A percentile compares a stretch with the other conserved stretches of the same genome.
phyloP scores from a whole-genome alignment of 2,888 invertebrate genomes.

The Agrotis puta region DNA sequence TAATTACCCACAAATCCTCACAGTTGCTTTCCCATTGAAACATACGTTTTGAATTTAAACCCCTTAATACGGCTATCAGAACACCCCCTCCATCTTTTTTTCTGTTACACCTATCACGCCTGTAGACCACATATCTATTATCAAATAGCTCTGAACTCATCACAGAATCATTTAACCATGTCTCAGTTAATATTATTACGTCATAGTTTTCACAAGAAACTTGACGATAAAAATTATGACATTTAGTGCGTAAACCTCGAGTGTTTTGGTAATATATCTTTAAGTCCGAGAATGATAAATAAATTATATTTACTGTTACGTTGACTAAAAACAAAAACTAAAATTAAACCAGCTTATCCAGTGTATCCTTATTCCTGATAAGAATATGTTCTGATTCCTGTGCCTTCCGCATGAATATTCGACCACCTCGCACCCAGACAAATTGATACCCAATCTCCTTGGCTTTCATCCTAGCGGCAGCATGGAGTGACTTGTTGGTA shows the following conservation, averaged over 20 bases:
- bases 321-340: too few relatives aligned
- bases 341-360: too few relatives aligned
- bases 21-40: slow-evolving; percentile 1
- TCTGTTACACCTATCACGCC: neutral
- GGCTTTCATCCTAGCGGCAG: too few relatives aligned
- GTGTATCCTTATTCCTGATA: too few relatives aligned
- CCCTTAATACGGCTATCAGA: neutral
- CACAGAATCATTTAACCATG: slow-evolving; percentile 1
- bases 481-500: too few relatives aligned
- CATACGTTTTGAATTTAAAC: neutral
- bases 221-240: neutral
- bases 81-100: neutral
- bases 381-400: too few relatives aligned
- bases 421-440: too few relatives aligned
- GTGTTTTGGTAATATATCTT: neutral
- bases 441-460: too few relatives aligned
- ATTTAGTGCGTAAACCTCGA: neutral
- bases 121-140: neutral
- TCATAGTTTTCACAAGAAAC: neutral
- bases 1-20: neutral
- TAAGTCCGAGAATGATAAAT: too few relatives aligned
- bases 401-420: too few relatives aligned
- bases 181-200: slow-evolving; percentile 1
- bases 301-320: too few relatives aligned
- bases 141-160: neutral